Evolutionary conservation across 2,888 invertebrate species (phyloP).

Genomic region (Chrysina gloriosa): DNA sequence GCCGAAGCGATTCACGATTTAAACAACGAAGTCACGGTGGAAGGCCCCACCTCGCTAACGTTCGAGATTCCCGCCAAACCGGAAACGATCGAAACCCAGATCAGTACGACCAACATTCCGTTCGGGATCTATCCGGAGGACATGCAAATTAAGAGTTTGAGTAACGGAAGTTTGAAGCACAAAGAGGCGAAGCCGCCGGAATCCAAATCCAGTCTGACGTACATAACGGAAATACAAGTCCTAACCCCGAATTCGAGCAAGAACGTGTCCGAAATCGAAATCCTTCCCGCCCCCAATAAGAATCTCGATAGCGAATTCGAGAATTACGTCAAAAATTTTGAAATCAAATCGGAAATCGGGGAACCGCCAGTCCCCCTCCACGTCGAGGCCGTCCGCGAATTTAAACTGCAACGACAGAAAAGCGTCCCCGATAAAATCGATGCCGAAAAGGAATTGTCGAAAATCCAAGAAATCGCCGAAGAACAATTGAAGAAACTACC

Average conservation of each 20-base stretch:
- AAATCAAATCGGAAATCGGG: conserved; percentile 48
- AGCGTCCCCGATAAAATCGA: conserved; percentile 52
- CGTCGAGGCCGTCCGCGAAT: conserved; percentile 13
- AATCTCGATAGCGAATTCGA: conserved; percentile 63
- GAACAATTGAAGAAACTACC: conserved; percentile 64
- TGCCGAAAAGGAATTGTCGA: conserved; percentile 59
- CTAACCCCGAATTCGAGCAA: conserved; percentile 65
- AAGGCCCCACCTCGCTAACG: conserved; percentile 56
- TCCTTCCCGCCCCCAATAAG: conserved; percentile 60
- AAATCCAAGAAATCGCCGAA: conserved; percentile 63
- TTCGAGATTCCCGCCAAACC: conserved; percentile 52
- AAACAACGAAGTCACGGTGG: conserved; percentile 56
- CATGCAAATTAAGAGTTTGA: conserved; percentile 18
- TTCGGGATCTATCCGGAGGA: neutral
- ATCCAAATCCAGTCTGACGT: conserved; percentile 66
- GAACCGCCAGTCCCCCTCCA: neutral
- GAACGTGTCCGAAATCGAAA: conserved; percentile 58
- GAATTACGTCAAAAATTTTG: conserved; percentile 60
- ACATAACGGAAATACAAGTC: conserved; percentile 81
- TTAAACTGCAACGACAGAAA: conserved; percentile 17
- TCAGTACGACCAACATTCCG: neutral
- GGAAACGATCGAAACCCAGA: conserved; percentile 20
- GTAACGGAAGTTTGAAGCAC: conserved; percentile 37
- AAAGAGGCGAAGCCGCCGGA: conserved; percentile 31
- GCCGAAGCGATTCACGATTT: conserved; percentile 59